These are phyloP conservation scores for Catamblyrhynchus diadema DNA, from an alignment of 2,797 vertebrate genomes.

Conservation along the genomic window DNA sequence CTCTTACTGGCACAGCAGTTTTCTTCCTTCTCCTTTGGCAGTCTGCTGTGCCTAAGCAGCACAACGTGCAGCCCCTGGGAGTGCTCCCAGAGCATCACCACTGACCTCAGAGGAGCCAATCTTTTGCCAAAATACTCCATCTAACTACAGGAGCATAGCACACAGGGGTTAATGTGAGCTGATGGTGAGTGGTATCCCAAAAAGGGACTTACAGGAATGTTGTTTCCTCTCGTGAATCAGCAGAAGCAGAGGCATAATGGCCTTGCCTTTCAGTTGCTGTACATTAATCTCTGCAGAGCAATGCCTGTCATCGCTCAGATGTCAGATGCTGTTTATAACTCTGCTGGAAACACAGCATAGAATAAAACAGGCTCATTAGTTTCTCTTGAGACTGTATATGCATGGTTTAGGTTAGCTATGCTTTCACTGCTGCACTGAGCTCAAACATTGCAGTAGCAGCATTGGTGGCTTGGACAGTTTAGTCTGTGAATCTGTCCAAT, in stretches of 20 bases:
- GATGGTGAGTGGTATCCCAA: neutral
- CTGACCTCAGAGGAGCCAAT: neutral
- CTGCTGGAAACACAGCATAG: neutral
- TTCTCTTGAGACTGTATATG: conserved; percentile 14
- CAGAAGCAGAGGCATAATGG: conserved; percentile 10
- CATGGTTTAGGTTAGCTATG: neutral
- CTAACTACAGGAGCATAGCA: neutral
- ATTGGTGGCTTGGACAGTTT: neutral
- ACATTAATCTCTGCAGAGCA: conserved; percentile 27
- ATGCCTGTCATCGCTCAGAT: conserved; percentile 17
- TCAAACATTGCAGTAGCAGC: neutral
- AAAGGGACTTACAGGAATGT: neutral
- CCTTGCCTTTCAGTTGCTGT: conserved; percentile 21
- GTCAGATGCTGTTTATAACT: conserved; percentile 59
- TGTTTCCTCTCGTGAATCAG: neutral
- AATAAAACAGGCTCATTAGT: conserved; percentile 1
- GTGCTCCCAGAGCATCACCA: neutral
- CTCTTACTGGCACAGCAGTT: neutral
- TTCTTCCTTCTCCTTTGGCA: neutral
- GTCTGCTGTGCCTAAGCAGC: neutral
- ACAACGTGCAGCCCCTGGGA: neutral
- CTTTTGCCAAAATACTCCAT: neutral
- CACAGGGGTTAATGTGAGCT: neutral
- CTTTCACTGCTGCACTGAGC: neutral
- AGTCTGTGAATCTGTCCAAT: neutral